Evolutionary conservation across 2,113 vertebrate species (phyloP).

Genomic region (Amblyornis subalaris): DNA sequence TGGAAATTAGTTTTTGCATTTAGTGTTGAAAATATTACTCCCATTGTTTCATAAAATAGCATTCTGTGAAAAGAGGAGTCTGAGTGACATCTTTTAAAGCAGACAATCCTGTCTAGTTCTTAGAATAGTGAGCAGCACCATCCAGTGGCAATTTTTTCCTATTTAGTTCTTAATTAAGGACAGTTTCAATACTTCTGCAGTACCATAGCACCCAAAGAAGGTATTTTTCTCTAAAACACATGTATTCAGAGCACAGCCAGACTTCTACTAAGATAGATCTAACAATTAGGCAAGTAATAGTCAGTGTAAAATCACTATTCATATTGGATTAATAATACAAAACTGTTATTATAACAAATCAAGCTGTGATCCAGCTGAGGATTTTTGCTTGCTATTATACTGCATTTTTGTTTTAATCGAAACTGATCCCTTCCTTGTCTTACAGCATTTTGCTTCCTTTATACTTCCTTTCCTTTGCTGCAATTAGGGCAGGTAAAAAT

Average conservation of each 20-base stretch:
- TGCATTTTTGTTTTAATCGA: background rate
- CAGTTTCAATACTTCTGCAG: background rate
- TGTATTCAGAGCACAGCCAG: background rate
- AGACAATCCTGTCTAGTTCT: background rate
- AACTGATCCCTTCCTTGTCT: background rate
- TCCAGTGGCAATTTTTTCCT: slow-evolving; percentile 36
- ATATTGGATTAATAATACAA: background rate
- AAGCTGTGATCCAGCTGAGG: background rate
- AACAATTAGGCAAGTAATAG: background rate
- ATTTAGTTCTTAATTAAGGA: background rate
- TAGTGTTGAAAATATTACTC: background rate
- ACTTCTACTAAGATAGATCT: background rate
- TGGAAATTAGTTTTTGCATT: background rate
- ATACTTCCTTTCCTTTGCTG: background rate
- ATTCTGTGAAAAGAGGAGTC: background rate
- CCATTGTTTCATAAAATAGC: background rate
- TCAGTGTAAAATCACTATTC: background rate
- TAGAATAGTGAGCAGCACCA: slow-evolving; percentile 54
- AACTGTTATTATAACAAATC: background rate
- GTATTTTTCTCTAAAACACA: background rate
- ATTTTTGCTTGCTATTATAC: background rate
- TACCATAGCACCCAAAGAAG: background rate
- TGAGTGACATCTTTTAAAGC: background rate
- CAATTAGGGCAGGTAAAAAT: background rate
- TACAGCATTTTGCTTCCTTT: background rate